phyloP scores from a whole-genome alignment of 2,797 vertebrate species.

The Cottoperca gobio region DNA sequence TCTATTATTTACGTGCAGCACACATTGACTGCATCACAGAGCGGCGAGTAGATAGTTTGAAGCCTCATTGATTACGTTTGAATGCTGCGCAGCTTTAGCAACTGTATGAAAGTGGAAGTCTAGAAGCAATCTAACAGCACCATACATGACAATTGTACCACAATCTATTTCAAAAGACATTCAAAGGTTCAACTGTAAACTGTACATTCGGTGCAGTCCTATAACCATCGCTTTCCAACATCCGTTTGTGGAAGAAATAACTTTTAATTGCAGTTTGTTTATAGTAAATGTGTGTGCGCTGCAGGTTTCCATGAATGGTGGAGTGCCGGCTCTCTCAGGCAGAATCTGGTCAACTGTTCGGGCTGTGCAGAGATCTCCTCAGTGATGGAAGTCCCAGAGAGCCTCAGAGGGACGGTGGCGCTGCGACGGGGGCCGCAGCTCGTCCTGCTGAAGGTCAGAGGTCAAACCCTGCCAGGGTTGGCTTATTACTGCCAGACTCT shows the following conservation, averaged over 20 bases:
- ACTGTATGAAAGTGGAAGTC: too few relatives aligned
- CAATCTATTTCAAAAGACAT: too few relatives aligned
- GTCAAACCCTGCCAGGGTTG: neutral
- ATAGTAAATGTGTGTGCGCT: neutral
- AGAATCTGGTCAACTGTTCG: conserved; percentile 83
- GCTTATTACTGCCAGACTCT: too few relatives aligned
- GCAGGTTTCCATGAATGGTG: conserved; percentile 86
- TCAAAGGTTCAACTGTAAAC: too few relatives aligned
- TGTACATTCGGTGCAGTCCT: too few relatives aligned
- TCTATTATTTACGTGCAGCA: neutral
- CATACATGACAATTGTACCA: too few relatives aligned
- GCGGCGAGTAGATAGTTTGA: too few relatives aligned
- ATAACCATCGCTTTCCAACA: neutral
- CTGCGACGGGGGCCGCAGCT: conserved; percentile 87
- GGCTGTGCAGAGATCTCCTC: conserved; percentile 83
- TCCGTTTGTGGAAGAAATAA: neutral
- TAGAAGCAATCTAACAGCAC: too few relatives aligned
- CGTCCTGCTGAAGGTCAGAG: conserved; percentile 90
- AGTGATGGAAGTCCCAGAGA: conserved; percentile 77
- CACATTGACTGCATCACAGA: neutral
- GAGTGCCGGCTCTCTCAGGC: conserved; percentile 70
- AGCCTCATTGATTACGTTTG: too few relatives aligned
- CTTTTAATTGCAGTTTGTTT: neutral
- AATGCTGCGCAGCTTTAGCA: too few relatives aligned
- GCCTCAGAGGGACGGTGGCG: conserved; percentile 68